Base-by-base conservation (phyloP, 2,888 invertebrate species). In the Apantesis nais region DNA sequence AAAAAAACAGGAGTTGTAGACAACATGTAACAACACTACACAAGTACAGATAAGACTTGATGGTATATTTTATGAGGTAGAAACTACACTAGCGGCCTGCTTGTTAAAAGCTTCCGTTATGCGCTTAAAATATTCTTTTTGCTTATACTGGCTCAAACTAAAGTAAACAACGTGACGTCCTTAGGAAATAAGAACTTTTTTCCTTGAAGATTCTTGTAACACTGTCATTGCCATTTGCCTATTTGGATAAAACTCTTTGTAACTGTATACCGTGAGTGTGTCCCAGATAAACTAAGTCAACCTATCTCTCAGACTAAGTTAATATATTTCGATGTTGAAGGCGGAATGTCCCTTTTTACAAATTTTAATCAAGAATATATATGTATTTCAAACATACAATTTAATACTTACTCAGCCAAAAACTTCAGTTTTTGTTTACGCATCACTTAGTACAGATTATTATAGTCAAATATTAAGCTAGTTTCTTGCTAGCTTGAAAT, bases 31-130 rank as follows among this genome's bases (percentile, higher is more conserved):
- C 62, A 72, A 78, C 75, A 68, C 69, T 62, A 66, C 70, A 72
- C 79, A 69, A 78, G 74, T 71, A 67, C 61, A 74, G 82, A 83
- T 82, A 82, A 77, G 66, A 71, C 64, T 65, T 65, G 62, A 62
- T 74, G 75, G 74, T 83, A 76, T 74, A 67, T 71, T 81, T 74
- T 76, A 71, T 70, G 71, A 34, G 41, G 74, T 73, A 71, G 73
- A 71, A 78, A 78, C 74, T 70, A 70, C 62, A 72, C 63, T 25
- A n/a, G 68, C 70, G 63, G 63, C 76, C 68, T 69, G 70, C 70
- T 76, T 76, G 65, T 61, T 66, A 68, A 61, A 69, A 60, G 78
- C 79, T 79, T 75, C 76, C 75, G 81, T 79, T 79, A 78, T 66
- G 60, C 70, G 68, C 71, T 68, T 79, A 34, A 61, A 58, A 58